A percentile compares a stretch with the other conserved stretches of the same genome.
Conservation (phyloP, 2,113 vertebrate genomes). For the Nibea coibor region DNA sequence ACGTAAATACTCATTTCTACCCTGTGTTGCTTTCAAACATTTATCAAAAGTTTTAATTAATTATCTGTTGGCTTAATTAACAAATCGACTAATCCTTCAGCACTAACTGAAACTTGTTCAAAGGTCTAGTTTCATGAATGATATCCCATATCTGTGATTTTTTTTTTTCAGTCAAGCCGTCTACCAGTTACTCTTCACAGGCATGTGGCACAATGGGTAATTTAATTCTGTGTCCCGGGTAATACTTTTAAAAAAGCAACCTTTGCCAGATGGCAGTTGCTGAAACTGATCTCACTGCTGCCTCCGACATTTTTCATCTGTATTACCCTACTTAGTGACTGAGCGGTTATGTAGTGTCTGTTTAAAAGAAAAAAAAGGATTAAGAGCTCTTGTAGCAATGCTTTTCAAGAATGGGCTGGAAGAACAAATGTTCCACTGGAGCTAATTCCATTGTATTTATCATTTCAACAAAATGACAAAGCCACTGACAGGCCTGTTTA, state of each 20-base stretch:
- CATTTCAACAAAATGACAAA: conserved; percentile 59
- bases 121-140: background rate
- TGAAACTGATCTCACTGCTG: conserved; percentile 50
- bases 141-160: background rate
- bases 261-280: conserved; percentile 53
- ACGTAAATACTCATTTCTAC: too few species aligned
- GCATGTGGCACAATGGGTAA: conserved; percentile 37
- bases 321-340: conserved; percentile 58
- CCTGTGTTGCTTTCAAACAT: background rate
- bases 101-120: background rate
- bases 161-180: conserved; percentile 9
- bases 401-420: conserved; percentile 63
- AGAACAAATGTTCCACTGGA: conserved; percentile 52
- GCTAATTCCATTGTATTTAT: conserved; percentile 58
- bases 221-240: conserved; percentile 44
- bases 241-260: conserved; percentile 42
- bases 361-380: conserved; percentile 52
- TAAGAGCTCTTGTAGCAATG: conserved; percentile 55
- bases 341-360: conserved; percentile 58
- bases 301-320: conserved; percentile 61
- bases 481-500: conserved; percentile 35
- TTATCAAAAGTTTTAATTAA: background rate
- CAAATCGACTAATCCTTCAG: background rate
- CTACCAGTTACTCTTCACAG: background rate
- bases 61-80: background rate